Evolutionary conservation across 2,797 vertebrate species (phyloP).

Genomic region (Novumbra hubbsi): DNA sequence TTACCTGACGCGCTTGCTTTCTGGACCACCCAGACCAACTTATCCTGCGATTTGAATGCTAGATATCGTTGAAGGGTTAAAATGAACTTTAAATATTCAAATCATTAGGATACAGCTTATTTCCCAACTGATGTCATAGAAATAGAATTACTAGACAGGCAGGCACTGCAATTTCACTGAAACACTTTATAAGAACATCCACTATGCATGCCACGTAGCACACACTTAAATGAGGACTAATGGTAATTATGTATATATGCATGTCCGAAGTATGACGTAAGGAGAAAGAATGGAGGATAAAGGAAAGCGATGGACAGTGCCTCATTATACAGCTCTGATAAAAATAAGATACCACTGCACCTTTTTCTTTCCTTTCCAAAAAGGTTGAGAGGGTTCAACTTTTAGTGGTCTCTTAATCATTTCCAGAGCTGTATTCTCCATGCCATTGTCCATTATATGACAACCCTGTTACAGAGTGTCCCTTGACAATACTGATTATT

Average conservation of each 20-base stretch:
- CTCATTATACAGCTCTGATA: too few relatives aligned
- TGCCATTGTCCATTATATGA: too few relatives aligned
- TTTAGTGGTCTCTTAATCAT: too few relatives aligned
- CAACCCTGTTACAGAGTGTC: too few relatives aligned
- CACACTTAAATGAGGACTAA: not conserved
- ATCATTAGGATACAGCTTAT: not conserved
- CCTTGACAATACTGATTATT: too few relatives aligned
- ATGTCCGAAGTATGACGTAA: not conserved
- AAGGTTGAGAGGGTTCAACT: too few relatives aligned
- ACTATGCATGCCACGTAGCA: not conserved
- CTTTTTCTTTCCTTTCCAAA: too few relatives aligned
- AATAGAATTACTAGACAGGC: not conserved
- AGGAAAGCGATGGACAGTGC: not conserved
- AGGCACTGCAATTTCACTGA: not conserved
- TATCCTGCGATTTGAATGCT: constrained; percentile 64
- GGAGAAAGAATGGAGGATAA: not conserved
- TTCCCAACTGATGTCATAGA: not conserved
- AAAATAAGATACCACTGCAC: too few relatives aligned
- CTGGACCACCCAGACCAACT: constrained; percentile 62
- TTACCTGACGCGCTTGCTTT: constrained; percentile 62
- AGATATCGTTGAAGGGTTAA: constrained; percentile 34
- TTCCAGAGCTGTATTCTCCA: too few relatives aligned
- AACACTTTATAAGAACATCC: not conserved
- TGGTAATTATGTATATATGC: not conserved
- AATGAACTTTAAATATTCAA: not conserved